Conservation (phyloP, 2,113 vertebrate species). For the Condylura cristata region DNA sequence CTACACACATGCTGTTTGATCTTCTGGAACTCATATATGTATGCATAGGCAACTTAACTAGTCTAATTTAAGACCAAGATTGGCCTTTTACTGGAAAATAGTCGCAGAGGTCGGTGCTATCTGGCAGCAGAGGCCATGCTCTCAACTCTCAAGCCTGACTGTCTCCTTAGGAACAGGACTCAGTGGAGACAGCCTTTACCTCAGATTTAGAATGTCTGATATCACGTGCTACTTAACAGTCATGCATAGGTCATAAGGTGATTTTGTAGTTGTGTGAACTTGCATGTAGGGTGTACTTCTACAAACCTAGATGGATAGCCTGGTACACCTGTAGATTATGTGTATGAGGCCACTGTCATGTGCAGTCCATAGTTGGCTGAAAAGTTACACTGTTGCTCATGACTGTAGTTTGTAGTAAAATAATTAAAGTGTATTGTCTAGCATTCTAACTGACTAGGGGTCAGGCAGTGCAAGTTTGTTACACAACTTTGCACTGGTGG, state of each 20-base stretch:
- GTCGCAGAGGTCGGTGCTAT: background rate
- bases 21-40: background rate
- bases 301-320: background rate
- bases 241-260: background rate
- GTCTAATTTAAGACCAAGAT: background rate
- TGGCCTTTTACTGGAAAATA: background rate
- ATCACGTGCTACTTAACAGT: background rate
- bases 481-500: background rate
- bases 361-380: background rate
- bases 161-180: background rate
- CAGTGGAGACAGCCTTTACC: background rate
- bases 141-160: fast-evolving
- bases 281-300: background rate
- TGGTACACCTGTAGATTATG: background rate
- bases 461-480: background rate
- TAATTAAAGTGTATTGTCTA: too few species aligned
- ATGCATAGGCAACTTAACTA: background rate
- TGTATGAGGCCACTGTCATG: background rate
- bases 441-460: background rate
- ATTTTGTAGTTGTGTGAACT: background rate
- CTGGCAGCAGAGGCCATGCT: background rate
- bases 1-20: background rate
- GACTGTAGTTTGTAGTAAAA: background rate
- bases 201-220: background rate
- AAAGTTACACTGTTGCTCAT: too few species aligned